Conservation (phyloP, 1,140 invertebrate genomes). For the Hormaphis cornu region DNA sequence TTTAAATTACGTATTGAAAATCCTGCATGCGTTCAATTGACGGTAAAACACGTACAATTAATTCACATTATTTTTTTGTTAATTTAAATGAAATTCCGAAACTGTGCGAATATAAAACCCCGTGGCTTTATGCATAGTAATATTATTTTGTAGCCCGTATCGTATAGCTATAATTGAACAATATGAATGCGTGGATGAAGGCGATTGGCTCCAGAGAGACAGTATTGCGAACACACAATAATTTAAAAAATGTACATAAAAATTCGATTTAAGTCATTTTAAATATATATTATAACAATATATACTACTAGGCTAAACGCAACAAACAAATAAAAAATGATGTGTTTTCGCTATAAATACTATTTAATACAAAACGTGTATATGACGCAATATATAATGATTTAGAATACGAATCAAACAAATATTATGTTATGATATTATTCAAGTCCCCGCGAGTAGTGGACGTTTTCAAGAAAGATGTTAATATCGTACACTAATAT, state of each 20-base stretch:
- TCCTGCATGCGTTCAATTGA: too few species aligned
- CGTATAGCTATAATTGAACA: too few species aligned
- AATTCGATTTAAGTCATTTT: constrained; percentile 5
- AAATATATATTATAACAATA: background rate
- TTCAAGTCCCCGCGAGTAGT: constrained; percentile 7
- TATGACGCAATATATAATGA: constrained; percentile 22
- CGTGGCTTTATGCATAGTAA: too few species aligned
- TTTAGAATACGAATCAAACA: constrained; percentile 1
- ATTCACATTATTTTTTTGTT: too few species aligned
- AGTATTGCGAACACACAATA: too few species aligned
- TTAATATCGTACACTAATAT: background rate
- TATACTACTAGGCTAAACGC: constrained; percentile 20
- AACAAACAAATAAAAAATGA: background rate
- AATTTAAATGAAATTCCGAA: too few species aligned
- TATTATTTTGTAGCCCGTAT: too few species aligned
- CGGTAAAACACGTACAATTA: too few species aligned
- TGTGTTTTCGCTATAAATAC: constrained; percentile 6
- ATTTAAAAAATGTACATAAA: background rate
- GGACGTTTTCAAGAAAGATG: background rate
- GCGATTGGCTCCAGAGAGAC: constrained; percentile 27
- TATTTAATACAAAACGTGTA: constrained; percentile 25
- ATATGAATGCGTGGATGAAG: too few species aligned
- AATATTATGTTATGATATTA: background rate
- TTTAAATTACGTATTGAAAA: too few species aligned
- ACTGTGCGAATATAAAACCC: too few species aligned